Evolutionary conservation across 2,113 vertebrate species (phyloP).

Genomic region (Oxyruncus cristatus): DNA sequence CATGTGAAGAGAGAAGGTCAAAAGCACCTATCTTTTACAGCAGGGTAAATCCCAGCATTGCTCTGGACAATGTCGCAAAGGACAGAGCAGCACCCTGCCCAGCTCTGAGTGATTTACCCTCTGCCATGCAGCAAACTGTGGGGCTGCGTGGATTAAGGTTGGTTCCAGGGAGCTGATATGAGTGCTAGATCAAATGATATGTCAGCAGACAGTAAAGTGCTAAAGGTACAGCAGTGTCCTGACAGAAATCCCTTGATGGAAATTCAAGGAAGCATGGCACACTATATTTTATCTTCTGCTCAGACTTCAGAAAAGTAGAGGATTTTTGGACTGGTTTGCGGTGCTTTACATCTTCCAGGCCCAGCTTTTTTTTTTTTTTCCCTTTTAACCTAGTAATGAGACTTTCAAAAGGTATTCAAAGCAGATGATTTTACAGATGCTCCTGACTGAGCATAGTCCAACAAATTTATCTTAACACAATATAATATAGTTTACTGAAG

Average conservation of each 20-base stretch:
- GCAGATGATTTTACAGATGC: constrained; percentile 30
- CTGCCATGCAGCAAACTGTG: neutral
- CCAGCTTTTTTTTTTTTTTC: neutral
- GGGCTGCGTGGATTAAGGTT: neutral
- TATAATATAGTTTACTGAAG: constrained; percentile 16
- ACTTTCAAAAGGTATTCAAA: neutral
- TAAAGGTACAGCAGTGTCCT: neutral
- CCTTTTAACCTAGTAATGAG: neutral
- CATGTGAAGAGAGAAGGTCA: neutral
- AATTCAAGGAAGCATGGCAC: neutral
- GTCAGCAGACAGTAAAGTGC: neutral
- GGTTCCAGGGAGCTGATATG: neutral
- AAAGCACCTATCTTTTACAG: neutral
- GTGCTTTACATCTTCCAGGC: neutral
- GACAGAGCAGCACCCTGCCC: neutral
- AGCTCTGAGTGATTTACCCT: neutral
- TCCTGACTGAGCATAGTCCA: neutral
- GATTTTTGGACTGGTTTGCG: neutral
- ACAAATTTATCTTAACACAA: neutral
- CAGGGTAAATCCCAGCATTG: neutral
- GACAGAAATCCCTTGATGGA: neutral
- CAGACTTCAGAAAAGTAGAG: neutral
- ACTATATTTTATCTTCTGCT: neutral
- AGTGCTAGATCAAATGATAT: neutral
- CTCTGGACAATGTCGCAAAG: neutral